Evolutionary conservation across 1,140 invertebrate genomes (phyloP).

Genomic region (Patella vulgata): DNA sequence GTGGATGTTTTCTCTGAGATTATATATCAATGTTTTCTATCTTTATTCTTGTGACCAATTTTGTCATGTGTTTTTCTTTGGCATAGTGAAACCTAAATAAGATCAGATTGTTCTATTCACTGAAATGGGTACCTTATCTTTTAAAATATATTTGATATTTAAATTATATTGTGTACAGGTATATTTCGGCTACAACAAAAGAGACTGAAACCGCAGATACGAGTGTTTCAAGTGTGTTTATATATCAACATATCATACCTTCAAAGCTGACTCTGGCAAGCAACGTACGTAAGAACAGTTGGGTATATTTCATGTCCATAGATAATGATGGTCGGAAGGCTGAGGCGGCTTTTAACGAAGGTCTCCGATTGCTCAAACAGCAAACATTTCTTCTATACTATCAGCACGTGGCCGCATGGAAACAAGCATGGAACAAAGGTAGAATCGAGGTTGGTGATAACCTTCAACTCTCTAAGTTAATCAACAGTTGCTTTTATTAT

Average conservation of each 20-base stretch:
- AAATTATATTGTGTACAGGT: no score
- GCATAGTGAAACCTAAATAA: no score
- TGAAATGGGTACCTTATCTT: no score
- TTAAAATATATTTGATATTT: no score
- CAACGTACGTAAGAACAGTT: background rate
- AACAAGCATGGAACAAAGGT: conserved; percentile 44
- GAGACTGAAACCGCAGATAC: conserved; percentile 5
- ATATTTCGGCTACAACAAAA: background rate
- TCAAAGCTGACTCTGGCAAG: background rate
- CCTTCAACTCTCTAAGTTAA: conserved; percentile 49
- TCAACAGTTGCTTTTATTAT: conserved; percentile 63
- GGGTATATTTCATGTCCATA: conserved; percentile 1
- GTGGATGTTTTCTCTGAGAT: no score
- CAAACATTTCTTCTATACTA: conserved; percentile 22
- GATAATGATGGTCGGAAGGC: conserved; percentile 2
- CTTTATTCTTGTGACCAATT: no score
- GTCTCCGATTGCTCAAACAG: background rate
- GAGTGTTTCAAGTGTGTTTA: background rate
- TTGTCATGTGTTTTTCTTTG: no score
- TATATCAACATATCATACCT: conserved; percentile 4
- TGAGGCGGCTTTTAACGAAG: background rate
- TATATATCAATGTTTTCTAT: no score
- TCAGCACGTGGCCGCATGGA: conserved; percentile 41
- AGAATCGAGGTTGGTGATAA: conserved; percentile 50
- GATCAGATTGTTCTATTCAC: no score